Percentiles rank a stretch among this genome's conserved stretches.
These are phyloP conservation scores for Petrosia ficiformis DNA, from an alignment of 37 sponge, comb jelly and placozoan genomes.

Conservation along the genomic window DNA sequence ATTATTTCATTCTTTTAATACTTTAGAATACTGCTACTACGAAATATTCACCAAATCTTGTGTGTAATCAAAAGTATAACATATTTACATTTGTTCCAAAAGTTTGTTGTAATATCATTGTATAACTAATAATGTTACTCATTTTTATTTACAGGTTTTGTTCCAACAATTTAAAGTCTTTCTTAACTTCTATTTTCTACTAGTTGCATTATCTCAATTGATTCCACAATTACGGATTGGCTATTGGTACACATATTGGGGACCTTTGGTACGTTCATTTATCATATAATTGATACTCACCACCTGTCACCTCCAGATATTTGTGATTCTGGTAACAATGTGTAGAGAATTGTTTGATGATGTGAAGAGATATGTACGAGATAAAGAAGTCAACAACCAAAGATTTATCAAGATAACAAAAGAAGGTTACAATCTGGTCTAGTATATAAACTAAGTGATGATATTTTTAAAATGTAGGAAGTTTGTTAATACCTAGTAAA, in stretches of 20 bases:
- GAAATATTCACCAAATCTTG: too few relatives aligned
- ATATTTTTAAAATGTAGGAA: slow-evolving; percentile 1
- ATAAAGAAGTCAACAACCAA: slow-evolving; percentile 81
- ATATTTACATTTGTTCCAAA: slow-evolving; percentile 80
- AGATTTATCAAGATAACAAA: slow-evolving; percentile 70
- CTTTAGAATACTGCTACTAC: too few relatives aligned
- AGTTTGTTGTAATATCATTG: slow-evolving; percentile 15
- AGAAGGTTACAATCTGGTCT: slow-evolving; percentile 27
- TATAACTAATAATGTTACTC: neutral
- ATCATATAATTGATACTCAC: neutral
- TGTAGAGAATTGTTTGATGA: slow-evolving; percentile 87
- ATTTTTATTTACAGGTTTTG: slow-evolving; percentile 56
- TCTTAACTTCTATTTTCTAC: slow-evolving; percentile 91
- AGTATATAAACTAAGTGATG: slow-evolving; percentile 5
- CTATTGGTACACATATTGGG: slow-evolving; percentile 95
- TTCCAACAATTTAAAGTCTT: slow-evolving; percentile 95
- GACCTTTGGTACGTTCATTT: slow-evolving; percentile 67
- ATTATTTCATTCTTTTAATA: too few relatives aligned
- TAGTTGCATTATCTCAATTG: slow-evolving; percentile 84
- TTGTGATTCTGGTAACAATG: slow-evolving; percentile 86
- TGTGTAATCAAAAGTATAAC: slow-evolving; percentile 78
- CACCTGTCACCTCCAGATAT: slow-evolving; percentile 30
- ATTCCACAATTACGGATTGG: slow-evolving; percentile 83
- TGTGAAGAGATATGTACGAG: slow-evolving; percentile 73
- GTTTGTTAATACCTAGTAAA: neutral